Conservation (phyloP, 1,140 invertebrate genomes). For the Trialeurodes vaporariorum region DNA sequence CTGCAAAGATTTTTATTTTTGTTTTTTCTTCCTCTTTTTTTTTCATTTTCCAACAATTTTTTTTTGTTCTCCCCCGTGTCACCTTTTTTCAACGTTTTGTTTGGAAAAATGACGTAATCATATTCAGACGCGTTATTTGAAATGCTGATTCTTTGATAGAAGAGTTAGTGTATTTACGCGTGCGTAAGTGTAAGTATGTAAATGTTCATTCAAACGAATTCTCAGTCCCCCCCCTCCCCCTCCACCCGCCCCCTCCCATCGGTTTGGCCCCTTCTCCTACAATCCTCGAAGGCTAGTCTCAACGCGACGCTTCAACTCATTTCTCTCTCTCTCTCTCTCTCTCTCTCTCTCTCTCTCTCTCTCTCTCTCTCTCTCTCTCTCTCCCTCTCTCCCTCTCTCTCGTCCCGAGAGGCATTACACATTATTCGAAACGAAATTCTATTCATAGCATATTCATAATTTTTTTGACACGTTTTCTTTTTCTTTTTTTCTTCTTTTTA, state of each 20-base stretch:
- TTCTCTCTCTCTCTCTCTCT: too few relatives aligned
- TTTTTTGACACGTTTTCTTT: background rate
- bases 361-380: too few relatives aligned
- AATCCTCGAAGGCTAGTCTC: too few relatives aligned
- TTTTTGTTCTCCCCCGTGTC: background rate
- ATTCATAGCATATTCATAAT: slow-evolving; percentile 1
- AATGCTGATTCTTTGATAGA: background rate
- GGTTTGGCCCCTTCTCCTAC: too few relatives aligned
- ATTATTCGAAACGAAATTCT: background rate
- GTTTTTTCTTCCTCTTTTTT: background rate
- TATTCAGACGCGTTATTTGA: background rate
- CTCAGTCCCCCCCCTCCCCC: background rate
- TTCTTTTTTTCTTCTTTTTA: background rate
- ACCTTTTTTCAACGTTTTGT: background rate
- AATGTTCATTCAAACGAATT: background rate
- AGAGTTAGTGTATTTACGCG: background rate
- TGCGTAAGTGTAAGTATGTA: background rate
- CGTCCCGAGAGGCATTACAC: background rate
- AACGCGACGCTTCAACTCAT: too few relatives aligned
- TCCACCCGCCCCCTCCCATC: too few relatives aligned
- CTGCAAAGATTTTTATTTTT: background rate
- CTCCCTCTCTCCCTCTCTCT: too few relatives aligned
- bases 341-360: too few relatives aligned
- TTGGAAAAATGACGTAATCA: background rate
- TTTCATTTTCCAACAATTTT: background rate